Base-by-base conservation (phyloP, 2,888 invertebrate species). In the Drosophila stalkeri region DNA sequence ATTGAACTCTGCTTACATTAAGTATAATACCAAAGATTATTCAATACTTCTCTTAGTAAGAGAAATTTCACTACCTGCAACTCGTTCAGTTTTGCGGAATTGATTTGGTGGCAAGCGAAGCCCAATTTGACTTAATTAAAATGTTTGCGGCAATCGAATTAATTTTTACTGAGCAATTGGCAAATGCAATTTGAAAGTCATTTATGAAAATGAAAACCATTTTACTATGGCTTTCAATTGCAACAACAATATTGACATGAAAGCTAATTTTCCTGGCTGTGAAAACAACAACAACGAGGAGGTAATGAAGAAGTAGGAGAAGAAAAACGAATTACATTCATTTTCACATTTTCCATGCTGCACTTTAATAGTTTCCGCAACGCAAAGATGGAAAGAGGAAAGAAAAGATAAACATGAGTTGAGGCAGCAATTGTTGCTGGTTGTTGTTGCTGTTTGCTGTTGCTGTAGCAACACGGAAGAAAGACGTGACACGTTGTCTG, bases 331-430 rank as follows among this genome's bases (percentile, higher is more conserved):
- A 86, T 82, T 89, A 69, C 73, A 77, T 89, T 80, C 75, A 84
- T 87, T 89, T 91, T 82, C 84, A 79, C 89, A 91, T 90, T 79
- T 81, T 81, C 74, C 81, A 84, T 75, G 80, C 72, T 78, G 74
- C 75, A 64, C 62, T 79, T 78, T 85, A 89, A 82, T 78, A 85
- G 88, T 89, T 89, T 82, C 75, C 85, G 83, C 86, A 75, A 59
- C 56, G 43, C 44, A 41, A 43, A 46, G 66, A 43, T 49, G 51
- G 27, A 49, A 31, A 44, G 14, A 60, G 52, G 49, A 35, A 44
- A 54, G 23, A 64, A 39, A 27, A 63, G 47, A 47, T 39, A 51
- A 63, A 55, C 35, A 31, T 16, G 14, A 27, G 37, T 11, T 8
- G 39, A 52, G 52, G 23, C 18, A 20, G 56, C 57, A 66, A 66